Evolutionary conservation across 1,140 invertebrate genomes (phyloP), one percentile per base, ranked within the genome.

Genomic region (Patella vulgata): DNA sequence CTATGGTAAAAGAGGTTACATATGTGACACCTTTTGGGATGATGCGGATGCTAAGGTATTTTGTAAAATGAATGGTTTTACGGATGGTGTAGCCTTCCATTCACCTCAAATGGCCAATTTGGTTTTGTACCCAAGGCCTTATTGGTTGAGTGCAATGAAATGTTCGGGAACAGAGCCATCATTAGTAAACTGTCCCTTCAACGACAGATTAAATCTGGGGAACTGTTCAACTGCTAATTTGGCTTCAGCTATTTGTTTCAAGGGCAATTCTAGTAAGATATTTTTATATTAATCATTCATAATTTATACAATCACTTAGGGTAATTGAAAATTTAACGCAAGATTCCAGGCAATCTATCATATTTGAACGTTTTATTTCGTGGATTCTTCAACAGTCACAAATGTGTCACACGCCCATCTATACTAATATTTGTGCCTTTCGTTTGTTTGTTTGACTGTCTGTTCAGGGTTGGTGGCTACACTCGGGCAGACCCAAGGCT

Each of bases 1-100:
- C 52, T 71, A 62, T 46, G 67, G 64, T 12, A 57, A 63, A 17
- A 70, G 48, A 17, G 77, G 77, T 55, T 58, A 70, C n/a, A 67
- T 79, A 9, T 77, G 73, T 40, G 73, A 70, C 54, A 59, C 33
- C 11, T 56, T 58, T 39, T 79, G 77, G 77, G 73, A 75, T 54
- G 77, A 79, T 53, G 66, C 33, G 0, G 75, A 79, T 39, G 77
- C 77, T 1, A 44, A 33, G 0, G 73, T 79, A 8, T 68, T 73
- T 50, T 79, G 77, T 61, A 66, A 63, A 27, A 50, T 52, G 4
- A 44, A 50, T 19, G 63, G 68, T 23, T 73, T 66, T 30, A 40
- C 28, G n/a, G 54, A 58, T 48, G 77, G 77, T 2, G 57, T 77
- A 6, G 73, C 73, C 23, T 77, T 73, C 57, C 68, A 71, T 23